A percentile compares a stretch with the other conserved stretches of the same genome.
Evolutionary conservation across 2,113 vertebrate genomes (phyloP).

Genomic region (Stigmatopora nigra): DNA sequence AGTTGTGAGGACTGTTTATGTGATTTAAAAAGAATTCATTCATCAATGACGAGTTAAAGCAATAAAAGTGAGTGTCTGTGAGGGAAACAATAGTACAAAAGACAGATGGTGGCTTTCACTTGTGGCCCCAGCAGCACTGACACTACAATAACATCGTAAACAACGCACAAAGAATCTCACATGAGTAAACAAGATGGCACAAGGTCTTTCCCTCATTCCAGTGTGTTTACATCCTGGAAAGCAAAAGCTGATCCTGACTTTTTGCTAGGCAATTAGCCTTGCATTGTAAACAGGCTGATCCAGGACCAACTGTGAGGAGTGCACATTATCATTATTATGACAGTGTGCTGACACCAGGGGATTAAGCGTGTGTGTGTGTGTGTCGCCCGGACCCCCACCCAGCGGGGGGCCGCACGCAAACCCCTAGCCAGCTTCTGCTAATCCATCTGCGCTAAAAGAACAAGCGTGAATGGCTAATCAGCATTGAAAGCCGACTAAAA

Average conservation of each 20-base stretch:
- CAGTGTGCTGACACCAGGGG: slow-evolving; percentile 28
- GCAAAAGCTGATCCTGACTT: slow-evolving; percentile 3
- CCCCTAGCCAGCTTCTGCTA: slow-evolving; percentile 28
- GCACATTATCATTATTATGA: slow-evolving; percentile 2
- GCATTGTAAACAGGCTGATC: slow-evolving; percentile 9
- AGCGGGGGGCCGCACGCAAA: slow-evolving; percentile 11
- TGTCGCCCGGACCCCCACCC: slow-evolving; percentile 33
- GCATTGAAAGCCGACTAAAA: slow-evolving; percentile 7
- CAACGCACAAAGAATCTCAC: slow-evolving; percentile 31
- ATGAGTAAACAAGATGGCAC: neutral
- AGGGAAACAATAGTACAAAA: slow-evolving; percentile 57
- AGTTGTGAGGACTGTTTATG: neutral
- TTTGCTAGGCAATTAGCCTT: slow-evolving; percentile 28
- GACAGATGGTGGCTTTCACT: slow-evolving; percentile 58
- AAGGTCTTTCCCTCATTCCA: neutral
- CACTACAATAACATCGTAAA: slow-evolving; percentile 49
- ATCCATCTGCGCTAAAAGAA: slow-evolving; percentile 42
- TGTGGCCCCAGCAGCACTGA: slow-evolving; percentile 21
- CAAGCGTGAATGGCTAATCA: slow-evolving; percentile 38
- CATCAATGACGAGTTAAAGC: neutral
- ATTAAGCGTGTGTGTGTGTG: slow-evolving; percentile 37
- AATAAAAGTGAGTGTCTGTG: slow-evolving; percentile 15
- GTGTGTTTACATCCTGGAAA: slow-evolving; percentile 1
- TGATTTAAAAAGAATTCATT: neutral
- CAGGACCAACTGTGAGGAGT: slow-evolving; percentile 23